phyloP scores from a whole-genome alignment of 2,113 vertebrate genomes.

The Peromyscus polionotus region DNA sequence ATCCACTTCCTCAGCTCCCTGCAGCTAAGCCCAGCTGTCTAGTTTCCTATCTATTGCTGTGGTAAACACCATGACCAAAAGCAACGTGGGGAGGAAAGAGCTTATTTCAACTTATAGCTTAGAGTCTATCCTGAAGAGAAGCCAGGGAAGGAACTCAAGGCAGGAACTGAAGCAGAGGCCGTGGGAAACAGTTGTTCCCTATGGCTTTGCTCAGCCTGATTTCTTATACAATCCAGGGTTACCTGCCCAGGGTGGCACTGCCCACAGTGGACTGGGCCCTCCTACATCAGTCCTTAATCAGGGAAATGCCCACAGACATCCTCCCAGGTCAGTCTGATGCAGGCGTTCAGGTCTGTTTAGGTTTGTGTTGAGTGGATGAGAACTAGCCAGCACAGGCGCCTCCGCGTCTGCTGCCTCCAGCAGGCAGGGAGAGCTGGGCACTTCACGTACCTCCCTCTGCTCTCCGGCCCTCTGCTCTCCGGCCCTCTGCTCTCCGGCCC shows the following conservation, averaged over 20 bases:
- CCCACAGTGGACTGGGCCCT: neutral
- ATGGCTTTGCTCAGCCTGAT: neutral
- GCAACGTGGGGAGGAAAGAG: neutral
- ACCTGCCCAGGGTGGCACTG: neutral
- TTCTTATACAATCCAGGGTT: neutral
- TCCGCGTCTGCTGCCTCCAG: neutral
- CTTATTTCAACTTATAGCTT: neutral
- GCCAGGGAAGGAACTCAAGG: neutral
- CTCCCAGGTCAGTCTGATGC: neutral
- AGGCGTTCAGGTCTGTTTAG: neutral
- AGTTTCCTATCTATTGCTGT: neutral
- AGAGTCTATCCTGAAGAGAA: neutral
- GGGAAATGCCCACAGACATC: neutral
- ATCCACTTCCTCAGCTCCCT: neutral
- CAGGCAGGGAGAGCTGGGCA: fast-evolving
- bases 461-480: too few relatives aligned
- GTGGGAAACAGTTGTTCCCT: neutral
- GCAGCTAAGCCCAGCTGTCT: neutral
- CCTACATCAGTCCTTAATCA: neutral
- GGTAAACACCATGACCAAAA: neutral
- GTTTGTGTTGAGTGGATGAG: too few relatives aligned
- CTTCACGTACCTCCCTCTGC: fast-evolving
- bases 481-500: too few relatives aligned
- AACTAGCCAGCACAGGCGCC: neutral
- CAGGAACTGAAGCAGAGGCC: neutral